Conservation (phyloP, 2,113 vertebrate genomes). For the Triplophysa rosa region DNA sequence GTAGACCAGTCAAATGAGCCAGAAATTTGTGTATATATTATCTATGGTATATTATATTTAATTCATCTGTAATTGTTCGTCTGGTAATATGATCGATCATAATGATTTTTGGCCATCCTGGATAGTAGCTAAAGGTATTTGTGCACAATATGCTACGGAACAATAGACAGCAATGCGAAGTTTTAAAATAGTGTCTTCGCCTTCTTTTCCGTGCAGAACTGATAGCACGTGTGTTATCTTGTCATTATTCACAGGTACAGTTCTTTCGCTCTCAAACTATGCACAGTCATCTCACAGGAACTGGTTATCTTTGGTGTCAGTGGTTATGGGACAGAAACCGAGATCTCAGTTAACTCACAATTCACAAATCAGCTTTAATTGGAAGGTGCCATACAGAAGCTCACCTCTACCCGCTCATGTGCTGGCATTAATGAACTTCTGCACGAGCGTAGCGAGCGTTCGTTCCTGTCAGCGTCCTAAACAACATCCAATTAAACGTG, state of each 20-base stretch:
- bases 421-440: constrained; percentile 26
- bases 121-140: too few species aligned
- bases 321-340: neutral
- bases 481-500: constrained; percentile 14
- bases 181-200: neutral
- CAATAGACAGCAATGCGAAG: too few species aligned
- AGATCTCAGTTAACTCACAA: constrained; percentile 22
- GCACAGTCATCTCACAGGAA: neutral
- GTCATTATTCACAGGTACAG: neutral
- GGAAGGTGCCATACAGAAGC: neutral
- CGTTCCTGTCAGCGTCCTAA: neutral
- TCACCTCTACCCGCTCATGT: neutral
- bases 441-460: neutral
- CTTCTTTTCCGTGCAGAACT: neutral
- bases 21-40: too few species aligned
- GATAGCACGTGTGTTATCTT: too few species aligned
- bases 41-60: too few species aligned
- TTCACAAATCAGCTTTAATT: constrained; percentile 38
- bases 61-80: too few species aligned
- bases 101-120: too few species aligned
- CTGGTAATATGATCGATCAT: too few species aligned
- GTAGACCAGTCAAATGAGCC: too few species aligned
- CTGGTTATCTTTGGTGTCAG: neutral
- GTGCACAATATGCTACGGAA: too few species aligned
- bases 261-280: neutral